Conservation (phyloP, 2,797 vertebrate species). For the Tenualosa thibaudeaui region DNA sequence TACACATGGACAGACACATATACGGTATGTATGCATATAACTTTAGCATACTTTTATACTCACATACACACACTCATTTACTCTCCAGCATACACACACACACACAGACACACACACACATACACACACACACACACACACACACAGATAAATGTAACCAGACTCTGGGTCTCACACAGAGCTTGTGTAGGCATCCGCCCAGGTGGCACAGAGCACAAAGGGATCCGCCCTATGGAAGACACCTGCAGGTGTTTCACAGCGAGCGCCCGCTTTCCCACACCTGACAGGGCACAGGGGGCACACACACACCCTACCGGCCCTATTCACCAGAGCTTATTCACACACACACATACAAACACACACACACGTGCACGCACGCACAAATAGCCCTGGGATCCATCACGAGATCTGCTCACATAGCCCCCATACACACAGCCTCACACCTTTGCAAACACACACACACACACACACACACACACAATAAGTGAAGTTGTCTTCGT, state of each 20-base stretch:
- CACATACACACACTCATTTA: not conserved
- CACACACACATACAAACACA: not conserved
- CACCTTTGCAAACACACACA: not conserved
- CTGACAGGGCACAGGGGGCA: constrained; percentile 72
- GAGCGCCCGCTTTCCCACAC: constrained; percentile 70
- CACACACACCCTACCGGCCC: constrained; percentile 70
- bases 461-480: constrained; percentile 48
- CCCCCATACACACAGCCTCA: not conserved
- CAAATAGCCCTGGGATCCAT: not conserved
- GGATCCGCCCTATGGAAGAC: constrained; percentile 57
- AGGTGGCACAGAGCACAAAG: constrained; percentile 69
- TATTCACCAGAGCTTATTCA: not conserved
- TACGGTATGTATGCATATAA: not conserved
- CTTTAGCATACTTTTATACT: not conserved
- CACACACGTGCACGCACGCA: not conserved
- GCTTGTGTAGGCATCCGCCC: constrained; percentile 49
- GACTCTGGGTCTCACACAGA: constrained; percentile 59
- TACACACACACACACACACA: not conserved
- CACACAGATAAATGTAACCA: constrained; percentile 46
- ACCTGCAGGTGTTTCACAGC: constrained; percentile 68
- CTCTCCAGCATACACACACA: not conserved
- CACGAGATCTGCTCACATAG: not conserved
- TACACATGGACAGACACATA: not conserved
- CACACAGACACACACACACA: not conserved
- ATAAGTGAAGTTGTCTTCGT: constrained; percentile 74